These are phyloP conservation scores for Eupithecia exiguata DNA, from an alignment of 2,888 invertebrate species.

Conservation along the genomic window DNA sequence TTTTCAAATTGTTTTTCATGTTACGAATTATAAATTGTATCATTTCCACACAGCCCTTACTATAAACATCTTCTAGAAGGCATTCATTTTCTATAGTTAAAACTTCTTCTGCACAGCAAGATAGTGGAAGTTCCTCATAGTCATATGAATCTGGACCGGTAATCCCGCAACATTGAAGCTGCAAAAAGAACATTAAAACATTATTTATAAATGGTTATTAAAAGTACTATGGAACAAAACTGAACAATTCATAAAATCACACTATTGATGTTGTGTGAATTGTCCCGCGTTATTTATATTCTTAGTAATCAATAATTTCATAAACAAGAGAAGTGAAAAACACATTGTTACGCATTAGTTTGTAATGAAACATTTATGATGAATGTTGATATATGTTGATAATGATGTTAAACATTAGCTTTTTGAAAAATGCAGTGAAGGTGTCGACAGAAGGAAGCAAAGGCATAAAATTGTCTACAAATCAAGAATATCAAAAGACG, in stretches of 20 bases:
- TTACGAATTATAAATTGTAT: background rate
- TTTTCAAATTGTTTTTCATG: background rate
- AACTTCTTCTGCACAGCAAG: conserved; percentile 7
- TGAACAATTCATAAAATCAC: background rate
- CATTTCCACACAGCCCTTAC: conserved; percentile 1
- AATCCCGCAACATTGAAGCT: background rate
- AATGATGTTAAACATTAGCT: no score
- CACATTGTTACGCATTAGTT: no score
- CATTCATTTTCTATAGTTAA: conserved; percentile 3
- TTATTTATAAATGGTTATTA: no score
- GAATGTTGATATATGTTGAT: no score
- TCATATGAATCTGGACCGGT: background rate
- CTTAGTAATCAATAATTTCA: no score
- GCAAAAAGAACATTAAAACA: background rate
- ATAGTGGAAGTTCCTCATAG: background rate
- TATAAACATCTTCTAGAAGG: conserved; percentile 3
- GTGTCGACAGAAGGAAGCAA: no score
- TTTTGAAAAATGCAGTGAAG: no score
- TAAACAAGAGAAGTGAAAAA: no score
- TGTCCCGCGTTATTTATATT: no score
- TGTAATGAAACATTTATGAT: no score
- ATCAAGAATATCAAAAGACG: no score
- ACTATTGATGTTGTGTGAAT: no score
- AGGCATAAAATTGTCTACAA: background rate
- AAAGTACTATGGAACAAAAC: background rate